These are phyloP conservation scores for Bufo bufo DNA, from an alignment of 2,113 vertebrate species.

Conservation along the genomic window DNA sequence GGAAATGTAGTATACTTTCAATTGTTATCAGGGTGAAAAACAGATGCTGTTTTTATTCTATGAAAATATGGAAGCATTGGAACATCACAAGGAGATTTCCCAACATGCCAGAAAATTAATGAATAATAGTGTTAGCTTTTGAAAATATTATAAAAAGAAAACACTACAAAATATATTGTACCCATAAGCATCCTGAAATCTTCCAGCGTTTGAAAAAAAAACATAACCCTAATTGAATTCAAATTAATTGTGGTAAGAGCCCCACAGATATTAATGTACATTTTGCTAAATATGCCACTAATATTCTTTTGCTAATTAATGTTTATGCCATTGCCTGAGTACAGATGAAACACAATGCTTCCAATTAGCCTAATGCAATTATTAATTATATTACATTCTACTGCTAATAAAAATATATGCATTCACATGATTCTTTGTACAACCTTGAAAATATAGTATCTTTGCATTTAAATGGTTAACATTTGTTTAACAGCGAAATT, in stretches of 20 bases:
- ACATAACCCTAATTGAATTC: background rate
- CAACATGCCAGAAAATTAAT: background rate
- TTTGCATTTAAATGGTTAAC: background rate
- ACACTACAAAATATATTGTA: background rate
- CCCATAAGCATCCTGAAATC: background rate
- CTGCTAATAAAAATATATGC: background rate
- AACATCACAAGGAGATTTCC: background rate
- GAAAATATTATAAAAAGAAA: background rate
- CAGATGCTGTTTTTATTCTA: background rate
- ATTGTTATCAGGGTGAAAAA: background rate
- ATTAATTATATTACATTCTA: conserved; percentile 27
- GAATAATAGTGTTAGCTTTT: background rate
- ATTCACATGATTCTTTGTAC: background rate
- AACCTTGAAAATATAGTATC: background rate
- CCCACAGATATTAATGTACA: background rate
- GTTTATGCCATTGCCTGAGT: background rate
- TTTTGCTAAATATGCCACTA: background rate
- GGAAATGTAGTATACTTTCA: background rate
- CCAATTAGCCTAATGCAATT: conserved; percentile 5
- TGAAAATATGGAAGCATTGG: background rate
- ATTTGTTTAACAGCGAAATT: background rate
- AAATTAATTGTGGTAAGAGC: background rate
- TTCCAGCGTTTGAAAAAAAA: background rate
- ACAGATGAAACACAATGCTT: conserved; percentile 8
- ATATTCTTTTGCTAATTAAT: background rate